These are phyloP conservation scores for Ariolimax columbianus DNA, from an alignment of 2,888 invertebrate genomes.

Conservation along the genomic window DNA sequence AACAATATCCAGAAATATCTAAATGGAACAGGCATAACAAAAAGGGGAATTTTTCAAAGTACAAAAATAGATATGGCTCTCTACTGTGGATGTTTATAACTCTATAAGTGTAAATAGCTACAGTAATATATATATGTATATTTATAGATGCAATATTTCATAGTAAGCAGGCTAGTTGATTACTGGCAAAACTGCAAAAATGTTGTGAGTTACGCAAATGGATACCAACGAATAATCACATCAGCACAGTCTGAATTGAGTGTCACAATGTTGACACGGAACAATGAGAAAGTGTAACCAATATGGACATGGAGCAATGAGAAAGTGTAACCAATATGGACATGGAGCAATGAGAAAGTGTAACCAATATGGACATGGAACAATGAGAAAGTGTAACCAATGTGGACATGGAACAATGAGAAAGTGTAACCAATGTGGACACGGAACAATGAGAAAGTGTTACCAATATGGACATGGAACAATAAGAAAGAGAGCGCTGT, in stretches of 20 bases:
- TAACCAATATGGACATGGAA: background rate
- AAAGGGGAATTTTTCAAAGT: slow-evolving; percentile 27
- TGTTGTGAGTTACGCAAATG: background rate
- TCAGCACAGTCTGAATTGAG: background rate
- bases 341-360: too few species aligned
- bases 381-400: too few species aligned
- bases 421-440: too few species aligned
- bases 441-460: too few species aligned
- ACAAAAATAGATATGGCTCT: slow-evolving; percentile 47
- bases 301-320: too few species aligned
- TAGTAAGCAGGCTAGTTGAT: slow-evolving; percentile 37
- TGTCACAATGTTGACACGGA: background rate
- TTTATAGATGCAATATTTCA: slow-evolving; percentile 36
- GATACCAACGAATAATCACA: background rate
- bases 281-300: background rate
- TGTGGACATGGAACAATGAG: too few species aligned
- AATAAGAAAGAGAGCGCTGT: background rate
- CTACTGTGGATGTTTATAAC: slow-evolving; percentile 37
- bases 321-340: too few species aligned
- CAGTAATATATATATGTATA: slow-evolving; percentile 37
- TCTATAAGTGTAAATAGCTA: slow-evolving; percentile 45
- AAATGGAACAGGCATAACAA: slow-evolving; percentile 13
- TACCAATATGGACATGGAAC: background rate
- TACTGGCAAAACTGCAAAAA: background rate
- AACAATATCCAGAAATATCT: slow-evolving; percentile 36